Evolutionary conservation across 1,140 invertebrate species (phyloP), one percentile per base, ranked within the genome.

Genomic region (Pachypeltis micranthus): DNA sequence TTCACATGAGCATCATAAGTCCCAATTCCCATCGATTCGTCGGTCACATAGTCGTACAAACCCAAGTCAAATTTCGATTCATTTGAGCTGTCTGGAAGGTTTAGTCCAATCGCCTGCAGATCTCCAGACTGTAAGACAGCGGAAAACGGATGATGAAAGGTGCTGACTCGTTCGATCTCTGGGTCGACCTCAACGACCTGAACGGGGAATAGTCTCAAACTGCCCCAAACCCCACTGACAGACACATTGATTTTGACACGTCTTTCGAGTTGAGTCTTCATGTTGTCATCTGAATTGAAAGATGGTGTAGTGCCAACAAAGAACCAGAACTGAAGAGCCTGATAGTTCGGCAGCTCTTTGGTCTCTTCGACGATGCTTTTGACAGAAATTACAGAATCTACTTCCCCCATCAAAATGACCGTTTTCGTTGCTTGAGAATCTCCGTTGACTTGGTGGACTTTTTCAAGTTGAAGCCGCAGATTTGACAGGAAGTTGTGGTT

Each of bases 251-350:
- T 34, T 34, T 34, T 59, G 2, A 34, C 16, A 19, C 31, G 27
- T 59, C 29, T 59, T 31, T 28, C n/a, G 4, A 59, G 28, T 59
- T 59, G 57, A 10, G 12, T 51, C 19, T 51, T 51, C 12, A 51
- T 4, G 4, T 51, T 21, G 10, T 10, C 47, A 51, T 51, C 47
- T 21, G 21, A 14, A 21, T 51, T 21, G 21, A 51, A 51, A 14
- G 12, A 10, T 51, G 47, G 47, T 16, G 47, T 4, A 14, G 12
- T 51, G 7, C 47, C 47, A 21, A 16, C 4, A 21, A 51, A 51
- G 10, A 51, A 21, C 47, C 47, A 51, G 21, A 16, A 51, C 12
- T 51, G 47, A 21, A 51, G 47, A 51, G 23, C 4, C 12, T 51
- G 47, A 21, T 14, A 10, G 21, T 51, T 10, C 10, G 47, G 21